Percentiles rank a stretch among this genome's conserved stretches.
These are phyloP conservation scores for Coilia nasus DNA, from an alignment of 2,797 vertebrate genomes.

Conservation along the genomic window DNA sequence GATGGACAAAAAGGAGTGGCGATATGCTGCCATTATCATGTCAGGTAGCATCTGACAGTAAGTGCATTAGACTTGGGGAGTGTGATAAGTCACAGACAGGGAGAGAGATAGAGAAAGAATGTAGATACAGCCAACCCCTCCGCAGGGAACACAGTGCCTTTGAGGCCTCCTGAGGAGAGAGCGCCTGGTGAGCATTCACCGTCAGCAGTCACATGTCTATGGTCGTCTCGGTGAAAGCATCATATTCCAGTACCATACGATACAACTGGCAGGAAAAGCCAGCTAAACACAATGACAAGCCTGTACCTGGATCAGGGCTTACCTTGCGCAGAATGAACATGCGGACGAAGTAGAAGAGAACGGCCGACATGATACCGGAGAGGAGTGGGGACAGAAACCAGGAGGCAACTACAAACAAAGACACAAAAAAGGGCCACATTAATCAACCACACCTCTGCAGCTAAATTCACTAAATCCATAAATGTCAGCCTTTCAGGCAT, in stretches of 20 bases:
- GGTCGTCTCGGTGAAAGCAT: not conserved
- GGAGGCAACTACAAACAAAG: conserved; percentile 82
- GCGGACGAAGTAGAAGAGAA: conserved; percentile 91
- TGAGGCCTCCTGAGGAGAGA: not conserved
- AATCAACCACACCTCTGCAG: not conserved
- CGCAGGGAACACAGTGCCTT: not conserved
- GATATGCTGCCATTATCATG: not conserved
- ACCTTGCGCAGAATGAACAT: conserved; percentile 93
- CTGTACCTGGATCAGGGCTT: conserved; percentile 52
- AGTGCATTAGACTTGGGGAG: conserved; percentile 10
- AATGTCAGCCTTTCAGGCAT: not conserved
- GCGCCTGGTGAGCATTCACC: not conserved
- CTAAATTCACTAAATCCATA: not conserved
- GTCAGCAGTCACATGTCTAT: not conserved
- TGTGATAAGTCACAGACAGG: not conserved
- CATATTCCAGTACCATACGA: not conserved
- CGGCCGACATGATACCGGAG: conserved; percentile 92
- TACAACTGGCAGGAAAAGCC: not conserved
- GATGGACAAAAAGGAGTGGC: not conserved
- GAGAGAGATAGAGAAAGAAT: conserved; percentile 8
- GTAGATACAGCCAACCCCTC: not conserved
- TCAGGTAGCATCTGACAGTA: conserved; percentile 40
- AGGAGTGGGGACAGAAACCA: conserved; percentile 98
- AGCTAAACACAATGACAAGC: not conserved
- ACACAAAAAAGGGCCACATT: conserved; percentile 7